Evolutionary conservation across 2,888 invertebrate genomes (phyloP).

Genomic region (Sarcophaga rosellei): DNA sequence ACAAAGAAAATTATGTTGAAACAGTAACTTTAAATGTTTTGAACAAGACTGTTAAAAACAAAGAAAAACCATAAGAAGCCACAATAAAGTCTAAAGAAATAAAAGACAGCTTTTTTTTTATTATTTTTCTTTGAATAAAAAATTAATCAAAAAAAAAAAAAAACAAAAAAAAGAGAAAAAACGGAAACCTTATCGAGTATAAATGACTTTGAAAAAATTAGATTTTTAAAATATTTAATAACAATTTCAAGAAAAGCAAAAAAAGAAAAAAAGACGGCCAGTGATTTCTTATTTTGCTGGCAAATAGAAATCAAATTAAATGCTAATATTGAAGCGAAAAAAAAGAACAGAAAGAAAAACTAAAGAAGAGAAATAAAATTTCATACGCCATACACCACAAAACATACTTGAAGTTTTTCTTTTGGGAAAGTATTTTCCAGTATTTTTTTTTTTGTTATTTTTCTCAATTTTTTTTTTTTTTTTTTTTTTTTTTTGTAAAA

Average conservation of each 20-base stretch:
- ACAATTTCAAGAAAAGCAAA: conserved; percentile 44
- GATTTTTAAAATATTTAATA: conserved; percentile 49
- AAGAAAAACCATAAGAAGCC: too few species aligned
- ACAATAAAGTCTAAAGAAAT: too few species aligned
- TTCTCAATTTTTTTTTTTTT: background rate
- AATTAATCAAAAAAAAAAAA: conserved; percentile 40
- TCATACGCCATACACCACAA: background rate
- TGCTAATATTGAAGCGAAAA: conserved; percentile 44
- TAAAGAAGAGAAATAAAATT: background rate
- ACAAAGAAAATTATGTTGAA: too few species aligned
- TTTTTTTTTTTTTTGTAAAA: conserved; percentile 21
- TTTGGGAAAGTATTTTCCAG: background rate
- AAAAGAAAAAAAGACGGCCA: background rate
- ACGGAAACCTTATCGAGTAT: background rate
- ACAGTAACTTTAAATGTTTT: too few species aligned
- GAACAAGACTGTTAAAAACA: too few species aligned
- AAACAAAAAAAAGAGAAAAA: conserved; percentile 6
- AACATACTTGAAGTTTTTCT: background rate
- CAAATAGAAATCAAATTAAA: conserved; percentile 62
- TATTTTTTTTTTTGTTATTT: background rate
- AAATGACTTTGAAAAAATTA: background rate
- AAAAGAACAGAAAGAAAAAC: background rate
- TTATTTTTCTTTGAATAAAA: background rate
- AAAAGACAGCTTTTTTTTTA: too few species aligned
- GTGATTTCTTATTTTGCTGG: background rate